Percentiles rank a stretch among this genome's conserved stretches.
Evolutionary conservation across 2,888 invertebrate genomes (phyloP).

Genomic region (Napeogenes inachia): DNA sequence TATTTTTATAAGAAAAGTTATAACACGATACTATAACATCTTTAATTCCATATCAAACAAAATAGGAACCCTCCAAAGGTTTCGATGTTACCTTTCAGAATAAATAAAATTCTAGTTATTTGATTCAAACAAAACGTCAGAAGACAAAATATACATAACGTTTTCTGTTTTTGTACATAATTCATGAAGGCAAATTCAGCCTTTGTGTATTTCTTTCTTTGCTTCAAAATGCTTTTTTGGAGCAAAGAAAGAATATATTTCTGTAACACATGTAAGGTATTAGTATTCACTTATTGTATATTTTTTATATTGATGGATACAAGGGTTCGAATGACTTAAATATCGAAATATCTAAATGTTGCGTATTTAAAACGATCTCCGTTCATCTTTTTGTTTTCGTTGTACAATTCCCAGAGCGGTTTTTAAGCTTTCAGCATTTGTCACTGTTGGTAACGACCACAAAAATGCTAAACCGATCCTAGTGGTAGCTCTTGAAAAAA

Average conservation of each 20-base stretch:
- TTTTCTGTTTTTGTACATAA: constrained; percentile 22
- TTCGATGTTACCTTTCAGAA: constrained; percentile 26
- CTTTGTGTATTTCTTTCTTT: constrained; percentile 21
- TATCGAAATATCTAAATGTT: too few relatives aligned
- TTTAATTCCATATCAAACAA: constrained; percentile 17
- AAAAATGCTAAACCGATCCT: constrained; percentile 14
- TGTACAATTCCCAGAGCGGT: neutral
- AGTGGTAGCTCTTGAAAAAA: neutral
- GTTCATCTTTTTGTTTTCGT: neutral
- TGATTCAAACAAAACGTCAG: constrained; percentile 23
- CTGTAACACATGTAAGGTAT: constrained; percentile 15
- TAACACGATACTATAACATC: neutral
- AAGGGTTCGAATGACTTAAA: too few relatives aligned
- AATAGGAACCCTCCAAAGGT: constrained; percentile 24
- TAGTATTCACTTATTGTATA: constrained; percentile 1
- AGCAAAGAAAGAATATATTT: constrained; percentile 8
- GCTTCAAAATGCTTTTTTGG: neutral
- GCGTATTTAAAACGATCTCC: constrained; percentile 4
- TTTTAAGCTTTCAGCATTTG: constrained; percentile 18
- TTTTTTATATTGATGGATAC: neutral
- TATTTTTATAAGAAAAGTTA: neutral
- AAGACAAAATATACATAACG: constrained; percentile 22
- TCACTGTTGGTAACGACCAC: constrained; percentile 17
- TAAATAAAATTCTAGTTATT: neutral
- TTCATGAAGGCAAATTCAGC: constrained; percentile 27